Base-by-base conservation (phyloP, 1,140 invertebrate genomes). In the Eciton burchellii region DNA sequence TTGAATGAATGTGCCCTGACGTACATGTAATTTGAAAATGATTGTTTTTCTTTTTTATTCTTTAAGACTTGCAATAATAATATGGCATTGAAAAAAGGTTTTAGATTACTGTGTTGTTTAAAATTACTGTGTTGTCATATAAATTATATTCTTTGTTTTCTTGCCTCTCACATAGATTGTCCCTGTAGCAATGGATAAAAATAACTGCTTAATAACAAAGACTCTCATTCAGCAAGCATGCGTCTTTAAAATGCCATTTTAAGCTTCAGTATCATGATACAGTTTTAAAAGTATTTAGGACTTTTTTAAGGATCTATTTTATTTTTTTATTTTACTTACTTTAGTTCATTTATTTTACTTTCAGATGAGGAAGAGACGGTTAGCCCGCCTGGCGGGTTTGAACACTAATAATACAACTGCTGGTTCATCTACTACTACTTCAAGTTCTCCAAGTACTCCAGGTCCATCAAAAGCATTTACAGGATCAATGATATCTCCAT, bases 291-390 rank as follows among this genome's bases (percentile, higher is more conserved):
- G 12, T 26, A 21, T 19, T 12, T 3, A 5, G n/a, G n/a, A n/a
- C n/a, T n/a, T n/a, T n/a, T n/a, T n/a, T n/a, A n/a, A n/a, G n/a
- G n/a, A n/a, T n/a, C n/a, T n/a, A n/a, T n/a, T n/a, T n/a, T n/a
- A n/a, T n/a, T n/a, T n/a, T n/a, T n/a, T n/a, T n/a, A n/a, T n/a
- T n/a, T n/a, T n/a, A n/a, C n/a, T 16, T 43, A 19, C 26, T 21
- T 72, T 24, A 35, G 19, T 1, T 57, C 16, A 35, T 70, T 70
- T 79, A 12, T 79, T 76, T 56, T 19, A 57, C 57, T 87, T 85
- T 89, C 93, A 97, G 96, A 96, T 97, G 88, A 95, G 96, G 57
- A 94, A 95, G 68, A 94, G 96, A 86, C 94, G 96, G 59, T 92
- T 97, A 84, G 96, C 96, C 6, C 95, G 96, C 49, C 92, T 97